Evolutionary conservation across 2,797 vertebrate genomes (phyloP), one percentile per base, ranked within the genome.

Genomic region (Limosa lapponica): DNA sequence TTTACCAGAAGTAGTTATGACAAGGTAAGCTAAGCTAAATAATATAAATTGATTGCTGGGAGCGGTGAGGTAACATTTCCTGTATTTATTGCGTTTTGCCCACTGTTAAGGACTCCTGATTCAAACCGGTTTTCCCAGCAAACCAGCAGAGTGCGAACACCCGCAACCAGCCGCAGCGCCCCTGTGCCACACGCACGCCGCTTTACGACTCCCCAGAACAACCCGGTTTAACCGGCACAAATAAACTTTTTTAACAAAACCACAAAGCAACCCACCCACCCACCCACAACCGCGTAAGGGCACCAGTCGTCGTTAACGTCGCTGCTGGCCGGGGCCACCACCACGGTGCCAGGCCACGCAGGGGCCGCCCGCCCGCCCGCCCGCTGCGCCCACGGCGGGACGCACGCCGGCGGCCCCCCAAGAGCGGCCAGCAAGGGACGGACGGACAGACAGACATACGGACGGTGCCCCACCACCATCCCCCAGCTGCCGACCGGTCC

Each of bases 101-200:
- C 9, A 5, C 9, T 37, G n/a, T 13, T 8, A 52, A 48, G 13
- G 16, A 13, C 10, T 44, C 8, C 6, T 3, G 4, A 18, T 4
- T 61, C 5, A 64, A 44, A 28, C 4, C 1, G 0, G n/a, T 3
- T 10, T 1, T 55, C 32, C 54, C 3, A 17, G 6, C 14, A 30
- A 22, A 28, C 30, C n/a, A 19, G 15, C 2, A 1, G 3, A 23
- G 6, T 0, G 18, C 17, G 11, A 39, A 24, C 0, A 36, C 20
- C n/a, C 5, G 15, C n/a, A 32, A 46, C 23, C 24, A 0, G 28
- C 5, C 18, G 16, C 41, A 7, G 23, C 1, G 4, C 44, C 27
- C 12, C 7, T 2, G 30, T 6, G 10, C 22, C 51, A 27, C 39
- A 15, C 0, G 5, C 1, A 20, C 46, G 1, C 10, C 41, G 11